Evolutionary conservation across 2,888 invertebrate species (phyloP), one percentile per base, ranked within the genome.

Genomic region (Tethea ocularis): DNA sequence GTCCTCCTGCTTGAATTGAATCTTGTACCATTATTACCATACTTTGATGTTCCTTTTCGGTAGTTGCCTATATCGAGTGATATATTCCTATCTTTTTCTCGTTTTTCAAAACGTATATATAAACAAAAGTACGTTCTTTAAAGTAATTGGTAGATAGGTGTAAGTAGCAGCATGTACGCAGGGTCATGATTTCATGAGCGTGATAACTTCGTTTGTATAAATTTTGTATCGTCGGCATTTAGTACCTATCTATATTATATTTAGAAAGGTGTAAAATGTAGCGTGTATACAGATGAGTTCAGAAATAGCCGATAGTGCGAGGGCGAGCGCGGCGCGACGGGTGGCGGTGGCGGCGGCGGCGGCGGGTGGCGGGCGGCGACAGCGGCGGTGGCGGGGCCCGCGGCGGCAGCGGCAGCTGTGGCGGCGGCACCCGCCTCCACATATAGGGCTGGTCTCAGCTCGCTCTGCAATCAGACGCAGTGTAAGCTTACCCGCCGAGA

Each of bases 381-480:
- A 67, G 66, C 62, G 56, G 66, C n/a, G n/a, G n/a, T n/a, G 69
- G 74, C 13, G 62, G 60, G 13, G 38, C 82, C 71, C 77, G 75
- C 80, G 78, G 74, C 81, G 69, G 83, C 76, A 80, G 70, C 70
- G 71, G 68, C 74, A 75, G 72, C 71, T 74, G 75, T 72, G 77
- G 78, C 73, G 72, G 68, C 69, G 73, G 71, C 72, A 76, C 75
- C 78, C 82, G 87, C 84, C 87, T 83, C 88, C 90, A 89, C 91
- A 90, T 91, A 91, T 91, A 91, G 90, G 91, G 91, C 91, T 84
- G 88, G 86, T 72, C 84, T 77, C 84, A 77, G 84, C 87, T 79
- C 83, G 85, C 79, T 84, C 88, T 87, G 86, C 88, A 86, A 87
- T 79, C 87, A 87, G 86, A 87, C 84, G 85, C 84, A 85, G 87